These are phyloP conservation scores for Polyommatus iphigenia DNA, from an alignment of 2,888 invertebrate species.

Conservation along the genomic window DNA sequence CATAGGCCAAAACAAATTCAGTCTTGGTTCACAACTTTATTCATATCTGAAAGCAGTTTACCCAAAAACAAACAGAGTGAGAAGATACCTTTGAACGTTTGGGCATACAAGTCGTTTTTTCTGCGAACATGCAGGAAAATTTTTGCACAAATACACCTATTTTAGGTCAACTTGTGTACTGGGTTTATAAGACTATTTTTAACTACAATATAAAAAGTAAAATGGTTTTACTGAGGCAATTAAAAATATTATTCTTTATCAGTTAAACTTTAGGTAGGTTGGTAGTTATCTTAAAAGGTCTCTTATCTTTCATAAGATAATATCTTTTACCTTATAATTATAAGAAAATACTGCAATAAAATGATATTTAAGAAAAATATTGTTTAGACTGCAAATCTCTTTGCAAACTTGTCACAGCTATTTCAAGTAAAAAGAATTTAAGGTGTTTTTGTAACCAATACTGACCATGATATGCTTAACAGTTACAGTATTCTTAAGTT, in stretches of 20 bases:
- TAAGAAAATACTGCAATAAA: background rate
- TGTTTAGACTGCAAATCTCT: background rate
- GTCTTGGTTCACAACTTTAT: slow-evolving; percentile 27
- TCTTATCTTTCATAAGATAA: background rate
- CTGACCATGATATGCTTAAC: background rate
- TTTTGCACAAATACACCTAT: background rate
- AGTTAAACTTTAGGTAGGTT: background rate
- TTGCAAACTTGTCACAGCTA: background rate
- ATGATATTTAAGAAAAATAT: background rate
- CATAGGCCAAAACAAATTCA: slow-evolving; percentile 1
- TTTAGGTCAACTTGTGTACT: background rate
- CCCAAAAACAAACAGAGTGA: background rate
- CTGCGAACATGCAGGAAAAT: background rate
- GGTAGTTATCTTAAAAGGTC: background rate
- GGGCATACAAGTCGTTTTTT: too few species aligned
- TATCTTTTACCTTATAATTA: background rate
- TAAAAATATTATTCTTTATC: background rate
- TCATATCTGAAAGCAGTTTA: background rate
- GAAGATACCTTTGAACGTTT: background rate
- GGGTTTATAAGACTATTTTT: background rate
- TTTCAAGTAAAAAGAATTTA: background rate
- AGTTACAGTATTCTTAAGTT: background rate
- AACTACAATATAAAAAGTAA: background rate
- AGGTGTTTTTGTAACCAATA: background rate
- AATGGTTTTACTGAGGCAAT: background rate